Evolutionary conservation across 2,888 invertebrate genomes (phyloP).

Genomic region (Amphipyra berbera): DNA sequence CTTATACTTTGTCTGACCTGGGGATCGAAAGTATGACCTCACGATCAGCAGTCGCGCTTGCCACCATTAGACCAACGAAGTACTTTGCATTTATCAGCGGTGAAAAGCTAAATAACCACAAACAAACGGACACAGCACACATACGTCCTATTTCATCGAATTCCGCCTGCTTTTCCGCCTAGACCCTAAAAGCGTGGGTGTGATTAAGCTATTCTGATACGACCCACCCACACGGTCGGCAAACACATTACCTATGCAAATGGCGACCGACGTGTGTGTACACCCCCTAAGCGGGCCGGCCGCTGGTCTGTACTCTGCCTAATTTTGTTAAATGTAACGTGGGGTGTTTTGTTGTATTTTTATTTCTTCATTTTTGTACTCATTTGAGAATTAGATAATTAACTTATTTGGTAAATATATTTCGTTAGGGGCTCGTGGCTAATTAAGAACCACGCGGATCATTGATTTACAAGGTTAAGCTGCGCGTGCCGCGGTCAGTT

Average conservation of each 20-base stretch:
- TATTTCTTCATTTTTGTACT: conserved; percentile 41
- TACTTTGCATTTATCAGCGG: no score
- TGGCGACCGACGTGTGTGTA: conserved; percentile 39
- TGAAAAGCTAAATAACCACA: no score
- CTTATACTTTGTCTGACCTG: no score
- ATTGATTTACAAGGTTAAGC: no score
- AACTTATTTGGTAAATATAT: no score
- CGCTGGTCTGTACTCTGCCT: conserved; percentile 17
- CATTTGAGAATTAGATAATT: not conserved
- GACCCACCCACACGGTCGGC: conserved; percentile 34
- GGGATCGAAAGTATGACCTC: no score
- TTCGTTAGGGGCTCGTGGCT: no score
- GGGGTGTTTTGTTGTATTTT: conserved; percentile 7
- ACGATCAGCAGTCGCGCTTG: no score
- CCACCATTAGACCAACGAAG: no score
- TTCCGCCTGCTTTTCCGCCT: conserved; percentile 18
- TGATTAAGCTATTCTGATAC: conserved; percentile 51
- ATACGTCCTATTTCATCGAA: not conserved
- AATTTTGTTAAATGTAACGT: conserved; percentile 28
- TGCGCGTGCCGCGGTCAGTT: no score
- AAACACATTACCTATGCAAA: conserved; percentile 55
- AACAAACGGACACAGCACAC: not conserved
- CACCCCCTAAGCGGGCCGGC: conserved; percentile 21
- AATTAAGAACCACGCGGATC: no score
- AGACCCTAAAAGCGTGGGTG: conserved; percentile 31